Conservation (phyloP, 2,797 vertebrate species). For the Nothura maculosa region DNA sequence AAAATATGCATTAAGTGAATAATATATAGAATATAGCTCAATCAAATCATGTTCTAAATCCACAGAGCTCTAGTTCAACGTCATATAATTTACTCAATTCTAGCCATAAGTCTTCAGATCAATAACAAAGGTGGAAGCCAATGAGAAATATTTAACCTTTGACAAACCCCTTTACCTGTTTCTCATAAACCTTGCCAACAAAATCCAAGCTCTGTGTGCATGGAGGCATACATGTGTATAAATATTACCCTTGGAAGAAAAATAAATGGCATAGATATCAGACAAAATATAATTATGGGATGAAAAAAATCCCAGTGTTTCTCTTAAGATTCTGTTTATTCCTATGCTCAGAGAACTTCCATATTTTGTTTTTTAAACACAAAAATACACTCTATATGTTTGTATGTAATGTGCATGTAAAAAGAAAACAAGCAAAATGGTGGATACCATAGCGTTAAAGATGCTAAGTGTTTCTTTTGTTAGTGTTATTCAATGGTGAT, state of each 20-base stretch:
- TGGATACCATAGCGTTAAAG: not conserved
- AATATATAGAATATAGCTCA: not conserved
- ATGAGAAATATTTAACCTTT: slow-evolving; percentile 9
- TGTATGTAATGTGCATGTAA: not conserved
- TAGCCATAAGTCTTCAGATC: slow-evolving; percentile 8
- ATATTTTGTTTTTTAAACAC: not conserved
- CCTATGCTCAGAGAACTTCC: not conserved
- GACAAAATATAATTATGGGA: not conserved
- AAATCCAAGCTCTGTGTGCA: not conserved
- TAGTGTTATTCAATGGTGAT: not conserved
- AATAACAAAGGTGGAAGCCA: not conserved
- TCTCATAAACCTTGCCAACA: not conserved
- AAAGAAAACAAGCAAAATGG: not conserved
- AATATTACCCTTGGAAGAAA: not conserved
- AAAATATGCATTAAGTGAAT: not conserved
- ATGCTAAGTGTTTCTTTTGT: not conserved
- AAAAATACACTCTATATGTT: not conserved
- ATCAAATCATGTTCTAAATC: not conserved
- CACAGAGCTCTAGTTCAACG: not conserved
- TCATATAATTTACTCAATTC: not conserved
- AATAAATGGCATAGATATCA: not conserved
- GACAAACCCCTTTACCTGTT: not conserved
- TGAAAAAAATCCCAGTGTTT: fast-evolving
- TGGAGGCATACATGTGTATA: not conserved
- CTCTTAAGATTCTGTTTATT: not conserved